These are phyloP conservation scores for Leptinotarsa texana DNA, from an alignment of 1,140 invertebrate genomes.

Conservation along the genomic window DNA sequence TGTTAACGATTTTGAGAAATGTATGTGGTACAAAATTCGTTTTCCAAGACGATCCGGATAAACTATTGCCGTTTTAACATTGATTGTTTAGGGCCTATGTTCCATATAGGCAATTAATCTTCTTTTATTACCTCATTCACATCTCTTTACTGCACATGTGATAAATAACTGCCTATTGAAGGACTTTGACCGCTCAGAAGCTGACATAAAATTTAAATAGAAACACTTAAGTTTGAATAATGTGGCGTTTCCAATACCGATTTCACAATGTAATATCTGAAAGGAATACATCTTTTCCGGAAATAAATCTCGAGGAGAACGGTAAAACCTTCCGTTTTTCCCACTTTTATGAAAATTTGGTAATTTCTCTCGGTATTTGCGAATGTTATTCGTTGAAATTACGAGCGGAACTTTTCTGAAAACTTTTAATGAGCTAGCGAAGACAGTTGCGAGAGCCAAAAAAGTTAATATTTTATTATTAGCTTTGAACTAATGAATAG, in stretches of 20 bases:
- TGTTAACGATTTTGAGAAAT: too few species aligned
- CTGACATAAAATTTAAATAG: slow-evolving; percentile 21
- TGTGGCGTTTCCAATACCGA: slow-evolving; percentile 16
- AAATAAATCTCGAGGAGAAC: slow-evolving; percentile 5
- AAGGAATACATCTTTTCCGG: slow-evolving; percentile 17
- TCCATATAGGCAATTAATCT: too few species aligned
- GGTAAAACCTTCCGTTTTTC: slow-evolving; percentile 3
- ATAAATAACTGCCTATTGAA: too few species aligned
- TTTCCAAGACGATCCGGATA: too few species aligned
- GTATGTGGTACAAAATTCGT: too few species aligned
- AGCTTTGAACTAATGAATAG: slow-evolving; percentile 13
- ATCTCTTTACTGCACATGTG: too few species aligned
- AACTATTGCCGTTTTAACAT: too few species aligned
- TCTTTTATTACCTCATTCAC: too few species aligned
- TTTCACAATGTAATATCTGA: slow-evolving; percentile 19
- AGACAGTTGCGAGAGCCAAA: slow-evolving; percentile 11
- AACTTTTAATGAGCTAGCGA: slow-evolving; percentile 20
- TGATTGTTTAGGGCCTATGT: too few species aligned
- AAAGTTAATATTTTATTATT: slow-evolving; percentile 19
- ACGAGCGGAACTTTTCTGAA: not conserved
- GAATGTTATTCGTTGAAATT: slow-evolving; percentile 10
- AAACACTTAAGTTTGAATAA: slow-evolving; percentile 21
- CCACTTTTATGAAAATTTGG: slow-evolving; percentile 18
- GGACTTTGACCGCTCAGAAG: not conserved
- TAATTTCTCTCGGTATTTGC: slow-evolving; percentile 12